Conservation (phyloP, 2,113 vertebrate genomes). For the Chelonoidis abingdonii region DNA sequence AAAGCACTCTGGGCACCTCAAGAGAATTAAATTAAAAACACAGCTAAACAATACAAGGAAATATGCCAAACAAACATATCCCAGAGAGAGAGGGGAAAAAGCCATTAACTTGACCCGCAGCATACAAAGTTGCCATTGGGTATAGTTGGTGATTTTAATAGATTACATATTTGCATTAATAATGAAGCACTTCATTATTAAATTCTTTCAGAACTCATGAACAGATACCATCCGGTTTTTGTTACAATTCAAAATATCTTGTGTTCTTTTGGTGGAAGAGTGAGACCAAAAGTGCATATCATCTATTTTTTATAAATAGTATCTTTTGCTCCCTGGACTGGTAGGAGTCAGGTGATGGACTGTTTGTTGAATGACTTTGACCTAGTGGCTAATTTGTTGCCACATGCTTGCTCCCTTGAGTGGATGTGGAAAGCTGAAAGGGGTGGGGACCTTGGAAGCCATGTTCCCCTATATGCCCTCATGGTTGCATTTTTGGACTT, state of each 20-base stretch:
- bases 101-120: not conserved
- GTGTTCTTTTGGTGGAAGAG: not conserved
- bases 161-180: slow-evolving; percentile 1
- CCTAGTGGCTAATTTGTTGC: not conserved
- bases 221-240: not conserved
- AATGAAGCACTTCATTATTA: slow-evolving; percentile 17
- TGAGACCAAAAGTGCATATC: not conserved
- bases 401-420: not conserved
- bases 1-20: not conserved
- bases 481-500: not conserved
- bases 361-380: not conserved
- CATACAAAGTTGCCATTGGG: not conserved
- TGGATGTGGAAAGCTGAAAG: not conserved
- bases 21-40: slow-evolving; percentile 15
- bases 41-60: slow-evolving; percentile 4
- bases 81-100: not conserved
- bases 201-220: not conserved
- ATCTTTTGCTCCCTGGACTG: not conserved
- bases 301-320: not conserved
- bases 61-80: not conserved
- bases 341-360: not conserved
- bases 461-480: not conserved
- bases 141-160: not conserved
- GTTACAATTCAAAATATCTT: not conserved
- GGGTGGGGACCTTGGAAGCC: not conserved